Evolutionary conservation across 2,113 vertebrate genomes (phyloP).

Genomic region (Myiozetetes cayanensis): DNA sequence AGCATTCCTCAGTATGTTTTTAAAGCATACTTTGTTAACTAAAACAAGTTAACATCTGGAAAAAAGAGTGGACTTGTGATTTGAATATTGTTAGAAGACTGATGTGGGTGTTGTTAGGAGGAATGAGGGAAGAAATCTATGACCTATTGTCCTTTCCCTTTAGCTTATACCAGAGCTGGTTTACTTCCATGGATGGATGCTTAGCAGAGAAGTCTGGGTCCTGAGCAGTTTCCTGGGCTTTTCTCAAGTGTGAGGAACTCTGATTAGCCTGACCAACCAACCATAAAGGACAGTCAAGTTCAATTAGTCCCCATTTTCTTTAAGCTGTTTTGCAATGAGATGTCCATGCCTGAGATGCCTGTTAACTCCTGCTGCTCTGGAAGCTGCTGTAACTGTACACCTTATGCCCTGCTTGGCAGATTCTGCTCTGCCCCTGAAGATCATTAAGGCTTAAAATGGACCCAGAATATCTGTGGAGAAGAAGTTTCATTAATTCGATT

Average conservation of each 20-base stretch:
- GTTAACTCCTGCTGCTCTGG: not conserved
- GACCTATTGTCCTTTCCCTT: not conserved
- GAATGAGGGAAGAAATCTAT: not conserved
- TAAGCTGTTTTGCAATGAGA: not conserved
- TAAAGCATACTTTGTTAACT: not conserved
- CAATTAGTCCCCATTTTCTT: not conserved
- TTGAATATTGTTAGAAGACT: not conserved
- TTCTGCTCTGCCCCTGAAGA: not conserved
- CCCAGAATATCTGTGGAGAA: not conserved
- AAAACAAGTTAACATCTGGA: not conserved
- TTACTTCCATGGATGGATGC: not conserved
- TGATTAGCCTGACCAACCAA: not conserved
- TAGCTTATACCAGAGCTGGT: not conserved
- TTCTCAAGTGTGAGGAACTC: not conserved
- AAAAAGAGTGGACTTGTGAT: not conserved
- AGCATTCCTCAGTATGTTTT: not conserved
- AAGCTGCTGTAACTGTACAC: not conserved
- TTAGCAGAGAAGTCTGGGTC: not conserved
- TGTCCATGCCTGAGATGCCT: rapidly evolving
- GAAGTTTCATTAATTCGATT: not conserved
- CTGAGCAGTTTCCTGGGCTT: not conserved
- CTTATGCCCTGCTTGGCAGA: not conserved
- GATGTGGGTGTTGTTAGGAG: not conserved
- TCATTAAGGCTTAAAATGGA: not conserved
- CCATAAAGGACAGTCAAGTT: not conserved